phyloP scores from a whole-genome alignment of 2,113 vertebrate genomes.

The Gadus chalcogrammus region DNA sequence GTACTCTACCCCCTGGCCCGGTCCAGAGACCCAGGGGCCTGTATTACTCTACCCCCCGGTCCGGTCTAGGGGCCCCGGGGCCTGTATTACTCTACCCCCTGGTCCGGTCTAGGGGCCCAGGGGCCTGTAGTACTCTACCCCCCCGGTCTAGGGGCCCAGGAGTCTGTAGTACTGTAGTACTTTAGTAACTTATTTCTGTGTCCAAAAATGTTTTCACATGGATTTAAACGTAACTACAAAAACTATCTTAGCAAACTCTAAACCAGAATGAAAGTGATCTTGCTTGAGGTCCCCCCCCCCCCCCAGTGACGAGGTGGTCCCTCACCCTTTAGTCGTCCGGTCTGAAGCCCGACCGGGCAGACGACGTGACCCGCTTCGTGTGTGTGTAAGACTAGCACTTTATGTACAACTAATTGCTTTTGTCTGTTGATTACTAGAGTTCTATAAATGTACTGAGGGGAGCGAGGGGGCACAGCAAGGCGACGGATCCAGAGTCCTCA shows the following conservation, averaged over 20 bases:
- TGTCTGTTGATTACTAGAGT: slow-evolving; percentile 61
- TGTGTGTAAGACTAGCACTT: slow-evolving; percentile 75
- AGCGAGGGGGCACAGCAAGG: slow-evolving; percentile 60
- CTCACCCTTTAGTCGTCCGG: too few species aligned
- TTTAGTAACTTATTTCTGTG: slow-evolving; percentile 29
- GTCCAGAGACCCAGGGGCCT: too few species aligned
- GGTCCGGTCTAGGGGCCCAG: slow-evolving; percentile 44
- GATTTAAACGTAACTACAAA: slow-evolving; percentile 36
- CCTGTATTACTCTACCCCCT: not conserved
- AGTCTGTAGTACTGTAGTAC: slow-evolving; percentile 18
- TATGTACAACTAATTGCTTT: slow-evolving; percentile 71
- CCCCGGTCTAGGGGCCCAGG: not conserved
- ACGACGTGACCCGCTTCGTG: slow-evolving; percentile 51
- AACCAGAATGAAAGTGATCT: too few species aligned
- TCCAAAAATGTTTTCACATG: slow-evolving; percentile 24
- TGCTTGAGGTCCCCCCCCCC: too few species aligned
- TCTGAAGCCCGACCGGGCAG: too few species aligned
- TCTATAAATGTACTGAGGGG: slow-evolving; percentile 59
- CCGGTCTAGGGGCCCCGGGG: too few species aligned
- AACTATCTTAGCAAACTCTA: too few species aligned
- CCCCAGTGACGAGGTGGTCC: too few species aligned
- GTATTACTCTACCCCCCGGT: too few species aligned
- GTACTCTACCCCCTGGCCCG: not conserved
- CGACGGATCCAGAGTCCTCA: slow-evolving; percentile 63
- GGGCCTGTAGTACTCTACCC: slow-evolving; percentile 23